These are phyloP conservation scores for Gavialis gangeticus DNA, from an alignment of 2,113 vertebrate species.

Conservation along the genomic window DNA sequence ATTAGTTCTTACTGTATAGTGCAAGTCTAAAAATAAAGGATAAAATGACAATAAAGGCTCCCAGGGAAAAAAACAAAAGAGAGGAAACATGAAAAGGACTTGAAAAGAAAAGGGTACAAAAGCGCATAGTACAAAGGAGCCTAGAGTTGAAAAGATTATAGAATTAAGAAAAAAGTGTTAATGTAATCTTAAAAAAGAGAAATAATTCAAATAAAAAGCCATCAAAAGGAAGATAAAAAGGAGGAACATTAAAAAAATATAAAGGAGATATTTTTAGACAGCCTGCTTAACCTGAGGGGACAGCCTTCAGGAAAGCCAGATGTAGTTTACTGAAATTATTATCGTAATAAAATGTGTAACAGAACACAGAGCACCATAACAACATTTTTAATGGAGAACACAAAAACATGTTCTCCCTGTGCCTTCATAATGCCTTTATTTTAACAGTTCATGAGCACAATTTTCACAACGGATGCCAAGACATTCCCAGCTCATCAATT, in stretches of 20 bases:
- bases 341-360: conserved; percentile 67
- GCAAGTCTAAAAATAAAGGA: conserved; percentile 71
- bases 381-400: conserved; percentile 52
- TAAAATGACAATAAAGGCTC: conserved; percentile 73
- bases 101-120: conserved; percentile 75
- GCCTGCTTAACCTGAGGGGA: conserved; percentile 65
- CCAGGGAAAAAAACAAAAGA: conserved; percentile 75
- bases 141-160: conserved; percentile 71
- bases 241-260: conserved; percentile 28
- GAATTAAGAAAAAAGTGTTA: conserved; percentile 75
- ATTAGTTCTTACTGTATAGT: conserved; percentile 66
- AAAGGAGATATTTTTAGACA: conserved; percentile 46
- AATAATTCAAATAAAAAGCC: conserved; percentile 65
- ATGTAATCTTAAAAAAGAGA: conserved; percentile 58
- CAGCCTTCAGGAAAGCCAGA: conserved; percentile 63
- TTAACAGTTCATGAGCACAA: not conserved
- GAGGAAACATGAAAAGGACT: conserved; percentile 75
- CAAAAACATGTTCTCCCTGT: not conserved
- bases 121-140: conserved; percentile 70
- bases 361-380: conserved; percentile 54
- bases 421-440: conserved; percentile 32
- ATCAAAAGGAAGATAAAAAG: conserved; percentile 68
- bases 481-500: not conserved
- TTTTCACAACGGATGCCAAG: not conserved
- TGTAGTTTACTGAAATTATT: conserved; percentile 70